phyloP scores from a whole-genome alignment of 2,113 vertebrate genomes.

The Mobula hypostoma region DNA sequence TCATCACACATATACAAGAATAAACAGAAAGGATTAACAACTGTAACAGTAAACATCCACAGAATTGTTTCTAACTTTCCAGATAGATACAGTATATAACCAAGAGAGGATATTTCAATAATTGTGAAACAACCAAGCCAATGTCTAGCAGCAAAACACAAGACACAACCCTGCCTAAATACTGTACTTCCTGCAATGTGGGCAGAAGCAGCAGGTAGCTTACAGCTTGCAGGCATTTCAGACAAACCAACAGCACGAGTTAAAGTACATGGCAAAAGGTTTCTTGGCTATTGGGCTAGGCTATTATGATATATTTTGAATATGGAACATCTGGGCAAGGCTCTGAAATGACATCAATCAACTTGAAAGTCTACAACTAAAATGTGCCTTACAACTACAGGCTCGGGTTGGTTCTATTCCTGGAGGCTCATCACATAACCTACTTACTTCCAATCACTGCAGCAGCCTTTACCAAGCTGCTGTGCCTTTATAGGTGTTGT shows the following conservation, averaged over 20 bases:
- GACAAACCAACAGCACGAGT: background rate
- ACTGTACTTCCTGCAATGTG: background rate
- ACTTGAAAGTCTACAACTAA: background rate
- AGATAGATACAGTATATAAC: background rate
- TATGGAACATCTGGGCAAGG: background rate
- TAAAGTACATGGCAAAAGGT: background rate
- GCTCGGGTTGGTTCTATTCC: background rate
- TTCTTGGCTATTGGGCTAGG: background rate
- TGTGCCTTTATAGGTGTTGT: background rate
- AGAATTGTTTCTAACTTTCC: background rate
- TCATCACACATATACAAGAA: background rate
- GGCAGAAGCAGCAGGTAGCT: background rate
- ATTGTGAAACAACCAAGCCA: background rate
- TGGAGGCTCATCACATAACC: background rate
- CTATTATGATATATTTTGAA: background rate
- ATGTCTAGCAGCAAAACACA: background rate
- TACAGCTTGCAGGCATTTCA: conserved; percentile 4
- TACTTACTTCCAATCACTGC: background rate
- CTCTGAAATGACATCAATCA: background rate
- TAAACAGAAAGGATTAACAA: background rate
- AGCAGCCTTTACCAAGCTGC: background rate
- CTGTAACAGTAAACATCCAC: background rate
- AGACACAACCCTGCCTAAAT: background rate
- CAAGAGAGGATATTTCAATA: background rate
- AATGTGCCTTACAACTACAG: background rate